phyloP scores from a whole-genome alignment of 2,888 invertebrate species.

The Rhingia campestris region DNA sequence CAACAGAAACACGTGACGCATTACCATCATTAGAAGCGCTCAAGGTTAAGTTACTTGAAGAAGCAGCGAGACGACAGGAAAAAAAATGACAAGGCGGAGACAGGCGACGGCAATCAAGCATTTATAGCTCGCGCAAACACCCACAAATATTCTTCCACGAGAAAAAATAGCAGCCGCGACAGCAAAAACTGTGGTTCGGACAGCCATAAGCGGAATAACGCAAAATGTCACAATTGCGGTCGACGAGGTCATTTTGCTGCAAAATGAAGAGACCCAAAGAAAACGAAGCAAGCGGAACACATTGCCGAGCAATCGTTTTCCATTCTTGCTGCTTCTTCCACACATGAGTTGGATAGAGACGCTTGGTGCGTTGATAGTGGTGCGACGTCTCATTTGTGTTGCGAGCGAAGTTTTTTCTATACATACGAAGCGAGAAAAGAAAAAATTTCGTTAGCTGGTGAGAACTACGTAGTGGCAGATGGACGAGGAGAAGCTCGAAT shows the following conservation, averaged over 20 bases:
- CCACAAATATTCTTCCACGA: neutral
- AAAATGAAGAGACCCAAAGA: constrained; percentile 9
- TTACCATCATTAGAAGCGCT: constrained; percentile 56
- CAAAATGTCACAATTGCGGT: constrained; percentile 50
- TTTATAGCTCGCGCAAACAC: neutral
- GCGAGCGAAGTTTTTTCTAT: constrained; percentile 23
- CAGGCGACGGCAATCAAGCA: constrained; percentile 17
- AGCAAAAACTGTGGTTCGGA: neutral
- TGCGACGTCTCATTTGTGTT: constrained; percentile 30
- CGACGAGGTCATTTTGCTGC: constrained; percentile 53
- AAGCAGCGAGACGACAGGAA: constrained; percentile 62
- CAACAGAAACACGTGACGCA: constrained; percentile 54
- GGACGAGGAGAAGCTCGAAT: constrained; percentile 25
- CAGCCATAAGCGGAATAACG: constrained; percentile 18
- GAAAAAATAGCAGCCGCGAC: neutral
- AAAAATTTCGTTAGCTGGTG: constrained; percentile 10
- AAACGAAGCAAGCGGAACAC: constrained; percentile 3
- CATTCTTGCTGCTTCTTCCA: constrained; percentile 11
- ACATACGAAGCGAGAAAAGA: constrained; percentile 13
- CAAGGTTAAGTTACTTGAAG: constrained; percentile 55
- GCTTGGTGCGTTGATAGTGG: constrained; percentile 34
- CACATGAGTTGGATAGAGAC: neutral
- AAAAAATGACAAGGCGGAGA: neutral
- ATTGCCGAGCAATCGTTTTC: constrained; percentile 24
- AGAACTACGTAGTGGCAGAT: constrained; percentile 31